These are phyloP conservation scores for Dichetophora obliterata DNA, from an alignment of 2,888 invertebrate genomes.

Conservation along the genomic window DNA sequence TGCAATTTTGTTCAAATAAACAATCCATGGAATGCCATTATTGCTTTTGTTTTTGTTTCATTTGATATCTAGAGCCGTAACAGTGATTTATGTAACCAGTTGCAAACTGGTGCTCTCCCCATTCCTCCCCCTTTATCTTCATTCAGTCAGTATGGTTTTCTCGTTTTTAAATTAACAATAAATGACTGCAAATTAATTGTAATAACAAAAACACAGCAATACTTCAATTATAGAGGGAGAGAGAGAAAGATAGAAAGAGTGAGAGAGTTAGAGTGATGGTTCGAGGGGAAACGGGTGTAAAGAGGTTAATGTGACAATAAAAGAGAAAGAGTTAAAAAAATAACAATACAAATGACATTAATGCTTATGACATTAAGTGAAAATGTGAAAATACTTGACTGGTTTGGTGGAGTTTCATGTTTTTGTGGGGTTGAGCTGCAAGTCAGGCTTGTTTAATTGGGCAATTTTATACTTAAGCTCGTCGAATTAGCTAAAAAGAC, in stretches of 20 bases:
- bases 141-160: not conserved
- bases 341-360: not conserved
- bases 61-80: not conserved
- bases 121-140: not conserved
- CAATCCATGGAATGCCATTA: not conserved
- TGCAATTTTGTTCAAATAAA: no score
- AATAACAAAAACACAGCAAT: not conserved
- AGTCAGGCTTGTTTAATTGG: no score
- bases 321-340: not conserved
- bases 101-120: not conserved
- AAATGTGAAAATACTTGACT: no score
- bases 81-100: constrained; percentile 19
- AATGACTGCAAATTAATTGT: constrained; percentile 22
- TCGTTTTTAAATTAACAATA: constrained; percentile 9
- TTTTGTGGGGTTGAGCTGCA: no score
- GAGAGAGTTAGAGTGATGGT: no score
- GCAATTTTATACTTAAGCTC: no score
- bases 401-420: no score
- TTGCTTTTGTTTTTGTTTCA: not conserved
- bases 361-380: no score
- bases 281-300: not conserved
- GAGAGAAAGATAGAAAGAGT: no score
- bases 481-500: no score
- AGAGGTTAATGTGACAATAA: no score
- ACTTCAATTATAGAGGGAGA: not conserved